Conservation (phyloP, 2,888 invertebrate genomes). For the Platycheirus rosarum region DNA sequence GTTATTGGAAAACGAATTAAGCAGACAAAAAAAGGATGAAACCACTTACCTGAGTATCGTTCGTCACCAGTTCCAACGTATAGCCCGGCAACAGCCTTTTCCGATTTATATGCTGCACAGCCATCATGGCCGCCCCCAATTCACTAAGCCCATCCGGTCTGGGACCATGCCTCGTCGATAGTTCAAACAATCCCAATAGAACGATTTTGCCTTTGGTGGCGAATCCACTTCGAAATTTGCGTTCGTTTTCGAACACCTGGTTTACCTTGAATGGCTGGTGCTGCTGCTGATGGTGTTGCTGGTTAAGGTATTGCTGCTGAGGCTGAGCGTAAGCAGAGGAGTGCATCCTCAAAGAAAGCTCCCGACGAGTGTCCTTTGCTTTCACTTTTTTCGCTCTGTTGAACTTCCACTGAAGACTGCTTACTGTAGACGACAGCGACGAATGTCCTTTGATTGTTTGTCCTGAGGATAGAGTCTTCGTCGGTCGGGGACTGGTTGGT, state of each 20-base stretch:
- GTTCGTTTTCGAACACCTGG: slow-evolving; percentile 82
- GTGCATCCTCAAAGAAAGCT: slow-evolving; percentile 70
- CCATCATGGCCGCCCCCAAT: slow-evolving; percentile 90
- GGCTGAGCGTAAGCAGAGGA: slow-evolving; percentile 21
- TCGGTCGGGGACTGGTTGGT: slow-evolving; percentile 2
- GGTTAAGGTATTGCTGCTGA: slow-evolving; percentile 52
- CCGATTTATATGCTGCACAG: slow-evolving; percentile 90
- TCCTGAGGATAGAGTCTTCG: not conserved
- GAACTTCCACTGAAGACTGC: slow-evolving; percentile 56
- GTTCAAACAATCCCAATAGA: slow-evolving; percentile 91
- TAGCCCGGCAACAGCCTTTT: slow-evolving; percentile 88
- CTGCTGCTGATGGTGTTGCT: slow-evolving; percentile 35
- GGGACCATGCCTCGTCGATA: slow-evolving; percentile 86
- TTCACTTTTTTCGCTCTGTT: slow-evolving; percentile 58
- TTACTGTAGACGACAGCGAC: slow-evolving; percentile 27
- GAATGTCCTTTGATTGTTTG: slow-evolving; percentile 37
- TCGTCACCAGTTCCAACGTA: slow-evolving; percentile 88
- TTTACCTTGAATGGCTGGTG: slow-evolving; percentile 80
- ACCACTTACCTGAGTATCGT: slow-evolving; percentile 91
- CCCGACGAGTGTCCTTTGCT: slow-evolving; percentile 65
- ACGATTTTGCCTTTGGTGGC: slow-evolving; percentile 84
- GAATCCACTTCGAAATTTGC: slow-evolving; percentile 78
- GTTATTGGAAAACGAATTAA: slow-evolving; percentile 5
- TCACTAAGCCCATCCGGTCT: slow-evolving; percentile 89
- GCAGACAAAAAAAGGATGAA: not conserved